Conservation (phyloP, 2,888 invertebrate species). For the Boloria euphrosyne region DNA sequence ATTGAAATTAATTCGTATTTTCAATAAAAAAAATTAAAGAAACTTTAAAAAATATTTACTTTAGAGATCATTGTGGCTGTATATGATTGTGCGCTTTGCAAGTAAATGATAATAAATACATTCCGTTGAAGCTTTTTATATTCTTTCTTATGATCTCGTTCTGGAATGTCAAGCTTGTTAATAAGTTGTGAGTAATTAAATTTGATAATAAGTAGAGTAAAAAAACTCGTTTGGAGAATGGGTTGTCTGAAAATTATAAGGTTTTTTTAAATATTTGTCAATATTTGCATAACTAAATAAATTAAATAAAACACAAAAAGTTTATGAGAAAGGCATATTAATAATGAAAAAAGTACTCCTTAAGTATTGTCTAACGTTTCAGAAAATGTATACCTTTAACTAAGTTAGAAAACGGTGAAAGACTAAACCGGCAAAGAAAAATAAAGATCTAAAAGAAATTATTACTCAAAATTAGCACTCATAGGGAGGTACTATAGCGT, state of each 20-base stretch:
- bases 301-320: slow-evolving; percentile 45
- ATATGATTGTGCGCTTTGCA: slow-evolving; percentile 46
- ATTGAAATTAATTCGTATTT: background rate
- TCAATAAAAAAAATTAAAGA: background rate
- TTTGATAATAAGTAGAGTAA: slow-evolving; percentile 23
- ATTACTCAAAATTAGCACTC: slow-evolving; percentile 70
- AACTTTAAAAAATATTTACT: slow-evolving; percentile 47
- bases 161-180: slow-evolving; percentile 4
- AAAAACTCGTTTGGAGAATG: slow-evolving; percentile 14
- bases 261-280: background rate
- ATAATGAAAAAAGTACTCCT: too few relatives aligned
- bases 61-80: slow-evolving; percentile 54
- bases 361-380: too few relatives aligned
- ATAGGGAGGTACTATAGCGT: slow-evolving; percentile 38
- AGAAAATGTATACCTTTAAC: too few relatives aligned
- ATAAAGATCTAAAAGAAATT: slow-evolving; percentile 72
- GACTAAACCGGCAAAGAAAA: too few relatives aligned
- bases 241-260: too few relatives aligned
- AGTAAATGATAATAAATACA: slow-evolving; percentile 53
- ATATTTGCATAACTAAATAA: background rate
- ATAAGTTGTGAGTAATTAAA: slow-evolving; percentile 16
- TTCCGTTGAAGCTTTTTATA: slow-evolving; percentile 55
- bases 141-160: slow-evolving; percentile 30
- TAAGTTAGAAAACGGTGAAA: slow-evolving; percentile 55
- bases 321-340: too few relatives aligned